A percentile compares a stretch with the other conserved stretches of the same genome.
Evolutionary conservation across 2,888 invertebrate species (phyloP).

Genomic region (Griposia aprilina): DNA sequence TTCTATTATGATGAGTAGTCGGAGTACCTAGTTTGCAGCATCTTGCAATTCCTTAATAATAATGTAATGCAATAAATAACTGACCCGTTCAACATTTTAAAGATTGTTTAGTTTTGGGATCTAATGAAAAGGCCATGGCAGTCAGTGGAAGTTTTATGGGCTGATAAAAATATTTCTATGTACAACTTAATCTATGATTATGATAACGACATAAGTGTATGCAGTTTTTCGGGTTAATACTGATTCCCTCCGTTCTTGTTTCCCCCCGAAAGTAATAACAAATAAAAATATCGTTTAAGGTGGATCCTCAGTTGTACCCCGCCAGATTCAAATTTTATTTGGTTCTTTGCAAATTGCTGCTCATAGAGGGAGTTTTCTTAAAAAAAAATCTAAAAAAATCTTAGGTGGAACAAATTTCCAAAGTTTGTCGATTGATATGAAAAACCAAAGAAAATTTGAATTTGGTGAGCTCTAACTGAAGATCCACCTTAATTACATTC

Average conservation of each 20-base stretch:
- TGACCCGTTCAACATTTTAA: not conserved
- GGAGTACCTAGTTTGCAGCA: no score
- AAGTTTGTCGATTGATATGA: no score
- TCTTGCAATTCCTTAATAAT: not conserved
- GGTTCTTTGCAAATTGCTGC: no score
- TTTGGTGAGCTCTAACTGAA: no score
- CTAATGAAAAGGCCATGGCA: not conserved
- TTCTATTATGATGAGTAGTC: not conserved
- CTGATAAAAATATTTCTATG: conserved; percentile 2
- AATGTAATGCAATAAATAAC: not conserved
- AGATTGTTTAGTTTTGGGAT: not conserved
- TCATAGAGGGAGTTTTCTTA: no score
- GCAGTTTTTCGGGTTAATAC: not conserved
- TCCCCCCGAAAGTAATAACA: not conserved
- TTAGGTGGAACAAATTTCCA: no score
- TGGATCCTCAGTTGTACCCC: no score
- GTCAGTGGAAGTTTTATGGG: conserved; percentile 19
- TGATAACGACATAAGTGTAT: not conserved
- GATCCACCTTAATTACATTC: no score
- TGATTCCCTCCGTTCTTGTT: not conserved
- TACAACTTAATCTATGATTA: not conserved
- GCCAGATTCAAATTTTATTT: no score
- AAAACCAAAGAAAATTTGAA: no score
- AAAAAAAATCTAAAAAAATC: no score
- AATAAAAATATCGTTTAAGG: not conserved